Percentiles rank a stretch among this genome's conserved stretches.
phyloP scores from a whole-genome alignment of 2,888 invertebrate genomes.

The Diogma glabrata region DNA sequence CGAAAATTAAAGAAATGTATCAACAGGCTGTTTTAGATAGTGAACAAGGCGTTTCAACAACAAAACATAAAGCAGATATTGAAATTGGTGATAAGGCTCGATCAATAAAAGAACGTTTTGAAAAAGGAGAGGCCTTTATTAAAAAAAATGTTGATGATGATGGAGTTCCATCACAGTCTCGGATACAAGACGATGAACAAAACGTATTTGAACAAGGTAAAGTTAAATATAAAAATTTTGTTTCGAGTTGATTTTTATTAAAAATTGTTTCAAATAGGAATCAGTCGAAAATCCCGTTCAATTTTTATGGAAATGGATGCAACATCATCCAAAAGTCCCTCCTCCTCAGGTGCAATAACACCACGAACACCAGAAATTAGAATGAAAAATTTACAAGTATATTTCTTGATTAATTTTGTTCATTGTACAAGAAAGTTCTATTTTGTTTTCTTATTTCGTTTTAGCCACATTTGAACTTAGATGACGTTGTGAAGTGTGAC shows the following conservation, averaged over 20 bases:
- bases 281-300: constrained; percentile 76
- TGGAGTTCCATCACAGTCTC: constrained; percentile 33
- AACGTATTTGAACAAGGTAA: constrained; percentile 70
- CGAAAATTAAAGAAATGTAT: constrained; percentile 83
- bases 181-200: constrained; percentile 48
- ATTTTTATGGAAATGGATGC: constrained; percentile 80
- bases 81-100: constrained; percentile 45
- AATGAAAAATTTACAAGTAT: not conserved
- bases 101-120: constrained; percentile 67
- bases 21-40: constrained; percentile 80
- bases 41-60: constrained; percentile 48
- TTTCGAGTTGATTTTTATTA: constrained; percentile 14
- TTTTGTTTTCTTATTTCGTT: not conserved
- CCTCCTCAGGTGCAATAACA: constrained; percentile 29
- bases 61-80: constrained; percentile 40
- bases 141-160: constrained; percentile 46
- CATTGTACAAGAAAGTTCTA: too few relatives aligned
- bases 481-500: constrained; percentile 56
- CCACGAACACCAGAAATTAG: constrained; percentile 12
- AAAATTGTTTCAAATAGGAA: constrained; percentile 41
- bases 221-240: constrained; percentile 19
- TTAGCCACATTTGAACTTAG: constrained; percentile 16
- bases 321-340: constrained; percentile 45
- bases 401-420: not conserved
- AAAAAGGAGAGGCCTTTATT: constrained; percentile 56